phyloP scores from a whole-genome alignment of 2,888 invertebrate species.

The Dinocampus coccinellae region DNA sequence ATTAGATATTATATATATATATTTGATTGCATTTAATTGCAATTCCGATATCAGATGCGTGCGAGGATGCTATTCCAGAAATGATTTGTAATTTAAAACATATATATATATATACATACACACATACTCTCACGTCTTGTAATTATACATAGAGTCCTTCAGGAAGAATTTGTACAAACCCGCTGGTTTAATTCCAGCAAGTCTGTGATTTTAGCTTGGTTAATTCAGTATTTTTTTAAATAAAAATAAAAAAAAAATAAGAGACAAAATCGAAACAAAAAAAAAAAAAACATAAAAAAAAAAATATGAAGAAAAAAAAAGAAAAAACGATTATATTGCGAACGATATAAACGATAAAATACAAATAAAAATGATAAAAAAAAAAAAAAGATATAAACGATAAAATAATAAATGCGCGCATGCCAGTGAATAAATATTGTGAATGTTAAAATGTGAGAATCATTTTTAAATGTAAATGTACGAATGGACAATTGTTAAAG shows the following conservation, averaged over 20 bases:
- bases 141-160: constrained; percentile 65
- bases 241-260: constrained; percentile 54
- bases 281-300: constrained; percentile 51
- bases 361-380: too few relatives aligned
- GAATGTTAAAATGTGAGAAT: constrained; percentile 11
- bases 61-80: constrained; percentile 35
- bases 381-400: constrained; percentile 47
- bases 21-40: constrained; percentile 34
- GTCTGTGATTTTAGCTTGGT: constrained; percentile 70
- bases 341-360: constrained; percentile 42
- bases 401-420: constrained; percentile 29
- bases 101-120: constrained; percentile 25
- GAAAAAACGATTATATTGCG: constrained; percentile 48
- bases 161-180: constrained; percentile 69
- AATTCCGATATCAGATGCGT: constrained; percentile 24
- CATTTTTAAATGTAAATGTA: constrained; percentile 7
- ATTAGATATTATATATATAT: background rate
- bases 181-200: constrained; percentile 55
- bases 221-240: constrained; percentile 70
- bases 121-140: constrained; percentile 52
- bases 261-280: constrained; percentile 43
- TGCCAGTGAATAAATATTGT: constrained; percentile 23
- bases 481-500: constrained; percentile 6
- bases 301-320: too few relatives aligned
- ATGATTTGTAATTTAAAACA: constrained; percentile 46